Conservation (phyloP, 2,888 invertebrate genomes). For the Lathronympha strigana region DNA sequence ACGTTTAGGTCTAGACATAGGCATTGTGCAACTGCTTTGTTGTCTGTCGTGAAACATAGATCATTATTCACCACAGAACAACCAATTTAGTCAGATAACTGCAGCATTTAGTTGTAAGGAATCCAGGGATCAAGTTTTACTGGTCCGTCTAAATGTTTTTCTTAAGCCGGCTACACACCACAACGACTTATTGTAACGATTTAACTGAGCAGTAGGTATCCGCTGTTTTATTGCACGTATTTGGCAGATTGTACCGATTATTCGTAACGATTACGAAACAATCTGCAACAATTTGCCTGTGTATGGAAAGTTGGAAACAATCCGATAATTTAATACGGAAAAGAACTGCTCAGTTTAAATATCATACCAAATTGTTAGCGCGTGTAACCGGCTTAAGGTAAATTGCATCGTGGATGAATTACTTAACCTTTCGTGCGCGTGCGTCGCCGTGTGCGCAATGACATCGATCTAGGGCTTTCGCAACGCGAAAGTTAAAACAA, state of each 20-base stretch:
- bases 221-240: too few relatives aligned
- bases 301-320: too few relatives aligned
- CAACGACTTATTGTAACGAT: too few relatives aligned
- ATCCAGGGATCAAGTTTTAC: background rate
- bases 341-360: too few relatives aligned
- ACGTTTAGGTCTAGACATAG: constrained; percentile 6
- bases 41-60: constrained; percentile 46
- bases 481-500: constrained; percentile 21
- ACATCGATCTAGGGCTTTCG: constrained; percentile 25
- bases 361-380: too few relatives aligned
- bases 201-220: too few relatives aligned
- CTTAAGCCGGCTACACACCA: constrained; percentile 53
- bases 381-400: too few relatives aligned
- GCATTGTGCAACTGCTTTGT: constrained; percentile 65
- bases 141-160: constrained; percentile 1
- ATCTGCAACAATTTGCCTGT: too few relatives aligned
- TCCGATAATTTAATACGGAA: too few relatives aligned
- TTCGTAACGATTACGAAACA: too few relatives aligned
- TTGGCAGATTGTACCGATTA: too few relatives aligned
- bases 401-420: constrained; percentile 62
- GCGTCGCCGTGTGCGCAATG: constrained; percentile 44
- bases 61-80: background rate
- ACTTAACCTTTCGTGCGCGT: constrained; percentile 51
- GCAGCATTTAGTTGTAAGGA: background rate
- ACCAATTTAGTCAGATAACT: background rate